Percentiles rank a stretch among this genome's conserved stretches.
These are phyloP conservation scores for Chorisops tibialis DNA, from an alignment of 2,888 invertebrate genomes.

Conservation along the genomic window DNA sequence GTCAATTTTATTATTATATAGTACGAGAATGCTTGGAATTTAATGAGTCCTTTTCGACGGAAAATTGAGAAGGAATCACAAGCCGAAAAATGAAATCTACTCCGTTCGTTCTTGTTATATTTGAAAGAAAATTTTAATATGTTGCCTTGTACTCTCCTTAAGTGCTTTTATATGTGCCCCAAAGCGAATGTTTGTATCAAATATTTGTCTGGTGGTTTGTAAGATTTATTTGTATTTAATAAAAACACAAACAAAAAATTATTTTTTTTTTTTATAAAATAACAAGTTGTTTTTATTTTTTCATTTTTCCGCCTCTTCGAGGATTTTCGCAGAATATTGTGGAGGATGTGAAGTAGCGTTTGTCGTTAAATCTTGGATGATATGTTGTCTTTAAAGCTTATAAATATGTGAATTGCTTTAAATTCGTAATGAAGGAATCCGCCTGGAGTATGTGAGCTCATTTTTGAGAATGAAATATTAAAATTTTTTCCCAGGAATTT, in stretches of 20 bases:
- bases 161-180: conserved; percentile 25
- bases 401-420: too few species aligned
- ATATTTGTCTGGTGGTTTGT: conserved; percentile 37
- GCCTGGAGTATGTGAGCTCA: too few species aligned
- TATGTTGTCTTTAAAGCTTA: too few species aligned
- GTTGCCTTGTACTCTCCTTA: conserved; percentile 25
- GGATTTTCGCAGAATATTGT: too few species aligned
- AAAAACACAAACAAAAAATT: neutral
- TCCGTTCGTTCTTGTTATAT: conserved; percentile 18
- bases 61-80: neutral
- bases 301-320: too few species aligned
- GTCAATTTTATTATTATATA: neutral
- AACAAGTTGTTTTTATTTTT: neutral
- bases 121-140: conserved; percentile 10
- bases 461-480: too few species aligned
- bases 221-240: conserved; percentile 10
- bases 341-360: too few species aligned
- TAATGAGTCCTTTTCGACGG: neutral
- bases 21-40: neutral
- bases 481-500: too few species aligned
- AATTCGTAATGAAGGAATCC: too few species aligned
- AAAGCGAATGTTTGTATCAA: conserved; percentile 40
- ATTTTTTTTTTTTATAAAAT: conserved; percentile 28
- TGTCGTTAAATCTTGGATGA: too few species aligned
- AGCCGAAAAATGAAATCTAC: neutral